Percentiles rank a stretch among this genome's conserved stretches.
Evolutionary conservation across 2,797 vertebrate genomes (phyloP).

Genomic region (Pitangus sulphuratus): DNA sequence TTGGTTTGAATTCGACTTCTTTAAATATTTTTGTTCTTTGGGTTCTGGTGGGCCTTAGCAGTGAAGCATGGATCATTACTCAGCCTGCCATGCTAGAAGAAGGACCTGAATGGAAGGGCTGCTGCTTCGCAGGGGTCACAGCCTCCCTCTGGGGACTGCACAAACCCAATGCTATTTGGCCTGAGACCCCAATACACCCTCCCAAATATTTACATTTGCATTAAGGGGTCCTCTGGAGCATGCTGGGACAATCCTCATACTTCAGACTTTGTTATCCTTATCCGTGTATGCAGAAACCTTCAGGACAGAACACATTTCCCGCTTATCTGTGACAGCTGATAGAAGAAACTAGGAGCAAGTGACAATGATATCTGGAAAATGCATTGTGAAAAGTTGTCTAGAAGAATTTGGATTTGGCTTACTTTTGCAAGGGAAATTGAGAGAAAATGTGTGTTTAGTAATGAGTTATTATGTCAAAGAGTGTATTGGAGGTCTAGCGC

Average conservation of each 20-base stretch:
- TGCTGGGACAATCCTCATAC: background rate
- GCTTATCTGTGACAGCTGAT: background rate
- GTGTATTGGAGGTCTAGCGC: background rate
- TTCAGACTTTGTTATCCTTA: background rate
- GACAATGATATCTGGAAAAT: background rate
- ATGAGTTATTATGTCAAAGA: background rate
- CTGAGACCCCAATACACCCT: background rate
- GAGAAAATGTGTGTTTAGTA: background rate
- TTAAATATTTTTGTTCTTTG: background rate
- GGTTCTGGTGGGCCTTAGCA: background rate
- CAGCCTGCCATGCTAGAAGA: accelerated
- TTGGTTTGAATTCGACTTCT: background rate
- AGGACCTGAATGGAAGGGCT: background rate
- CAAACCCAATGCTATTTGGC: background rate
- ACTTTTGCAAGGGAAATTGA: background rate
- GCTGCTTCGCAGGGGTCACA: background rate
- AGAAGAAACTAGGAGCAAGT: background rate
- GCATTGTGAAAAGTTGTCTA: background rate
- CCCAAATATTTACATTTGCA: background rate
- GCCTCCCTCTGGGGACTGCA: background rate
- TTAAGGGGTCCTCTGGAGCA: background rate
- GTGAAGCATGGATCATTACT: background rate
- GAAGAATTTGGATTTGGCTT: background rate
- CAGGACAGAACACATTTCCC: background rate
- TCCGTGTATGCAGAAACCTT: background rate